Conservation (phyloP, 92 coral and sea anemone genomes). For the Palythoa grandiflora region DNA sequence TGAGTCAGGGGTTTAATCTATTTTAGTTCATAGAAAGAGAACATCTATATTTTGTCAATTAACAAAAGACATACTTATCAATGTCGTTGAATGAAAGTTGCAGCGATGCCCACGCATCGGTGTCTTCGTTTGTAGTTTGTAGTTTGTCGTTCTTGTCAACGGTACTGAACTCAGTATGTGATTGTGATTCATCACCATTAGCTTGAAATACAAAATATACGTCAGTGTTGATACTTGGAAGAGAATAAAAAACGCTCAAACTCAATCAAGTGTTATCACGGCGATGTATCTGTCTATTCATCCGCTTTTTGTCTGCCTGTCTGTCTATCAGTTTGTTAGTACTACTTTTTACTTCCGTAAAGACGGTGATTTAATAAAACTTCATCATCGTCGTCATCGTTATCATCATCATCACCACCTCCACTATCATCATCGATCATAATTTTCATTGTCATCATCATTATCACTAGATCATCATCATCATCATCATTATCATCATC, state of each 20-base stretch:
- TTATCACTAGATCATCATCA: too few relatives aligned
- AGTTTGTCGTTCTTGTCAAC: neutral
- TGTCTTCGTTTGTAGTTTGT: constrained; percentile 4
- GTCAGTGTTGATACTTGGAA: neutral
- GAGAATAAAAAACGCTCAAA: neutral
- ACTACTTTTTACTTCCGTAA: too few relatives aligned
- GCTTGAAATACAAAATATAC: neutral
- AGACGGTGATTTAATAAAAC: too few relatives aligned
- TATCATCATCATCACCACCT: too few relatives aligned
- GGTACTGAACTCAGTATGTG: neutral
- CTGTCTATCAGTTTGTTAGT: neutral
- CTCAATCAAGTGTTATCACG: too few relatives aligned
- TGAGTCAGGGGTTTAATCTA: too few relatives aligned
- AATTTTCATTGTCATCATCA: too few relatives aligned
- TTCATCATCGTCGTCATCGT: too few relatives aligned
- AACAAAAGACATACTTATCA: constrained; percentile 2
- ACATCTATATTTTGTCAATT: neutral
- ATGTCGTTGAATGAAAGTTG: neutral
- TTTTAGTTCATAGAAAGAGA: too few relatives aligned
- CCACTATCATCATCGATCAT: too few relatives aligned
- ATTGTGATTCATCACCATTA: neutral
- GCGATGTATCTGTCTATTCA: neutral
- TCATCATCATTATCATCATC: too few relatives aligned
- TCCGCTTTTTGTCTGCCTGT: neutral
- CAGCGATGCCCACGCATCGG: neutral